Conservation (phyloP, 2,888 invertebrate species). For the Strigamia transsilvanica region DNA sequence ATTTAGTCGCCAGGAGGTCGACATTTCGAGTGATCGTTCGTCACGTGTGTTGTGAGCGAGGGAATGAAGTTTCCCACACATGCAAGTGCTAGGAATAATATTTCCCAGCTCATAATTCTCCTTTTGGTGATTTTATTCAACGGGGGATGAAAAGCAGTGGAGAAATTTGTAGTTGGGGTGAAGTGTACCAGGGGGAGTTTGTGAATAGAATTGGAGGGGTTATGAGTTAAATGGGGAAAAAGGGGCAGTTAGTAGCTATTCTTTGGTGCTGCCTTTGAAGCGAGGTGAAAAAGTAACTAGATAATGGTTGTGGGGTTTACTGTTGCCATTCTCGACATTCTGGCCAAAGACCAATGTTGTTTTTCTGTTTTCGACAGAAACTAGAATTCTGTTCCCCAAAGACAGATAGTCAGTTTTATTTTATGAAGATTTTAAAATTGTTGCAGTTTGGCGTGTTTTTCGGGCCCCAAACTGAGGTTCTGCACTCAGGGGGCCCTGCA, state of each 20-base stretch:
- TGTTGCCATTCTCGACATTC: no score
- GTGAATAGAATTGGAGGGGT: background rate
- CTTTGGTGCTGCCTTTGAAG: background rate
- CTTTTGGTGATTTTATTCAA: background rate
- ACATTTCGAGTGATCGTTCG: background rate
- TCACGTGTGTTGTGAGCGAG: background rate
- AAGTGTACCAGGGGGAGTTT: background rate
- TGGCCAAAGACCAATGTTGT: no score
- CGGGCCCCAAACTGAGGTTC: no score
- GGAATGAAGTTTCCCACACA: background rate
- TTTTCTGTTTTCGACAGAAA: no score
- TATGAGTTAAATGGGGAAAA: background rate
- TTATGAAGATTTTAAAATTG: no score
- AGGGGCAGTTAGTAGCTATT: background rate
- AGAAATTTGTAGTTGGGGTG: constrained; percentile 1
- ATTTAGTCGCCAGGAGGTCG: constrained; percentile 20
- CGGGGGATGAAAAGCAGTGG: background rate
- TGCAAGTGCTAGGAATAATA: background rate
- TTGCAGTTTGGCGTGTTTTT: no score
- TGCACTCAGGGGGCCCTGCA: no score
- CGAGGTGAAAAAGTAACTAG: background rate
- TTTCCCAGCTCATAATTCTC: constrained; percentile 1
- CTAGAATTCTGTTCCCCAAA: no score
- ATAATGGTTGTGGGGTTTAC: background rate
- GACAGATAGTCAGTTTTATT: no score